Evolutionary conservation across 2,888 invertebrate genomes (phyloP), one percentile per base, ranked within the genome.

Genomic region (Pollenia angustigena): DNA sequence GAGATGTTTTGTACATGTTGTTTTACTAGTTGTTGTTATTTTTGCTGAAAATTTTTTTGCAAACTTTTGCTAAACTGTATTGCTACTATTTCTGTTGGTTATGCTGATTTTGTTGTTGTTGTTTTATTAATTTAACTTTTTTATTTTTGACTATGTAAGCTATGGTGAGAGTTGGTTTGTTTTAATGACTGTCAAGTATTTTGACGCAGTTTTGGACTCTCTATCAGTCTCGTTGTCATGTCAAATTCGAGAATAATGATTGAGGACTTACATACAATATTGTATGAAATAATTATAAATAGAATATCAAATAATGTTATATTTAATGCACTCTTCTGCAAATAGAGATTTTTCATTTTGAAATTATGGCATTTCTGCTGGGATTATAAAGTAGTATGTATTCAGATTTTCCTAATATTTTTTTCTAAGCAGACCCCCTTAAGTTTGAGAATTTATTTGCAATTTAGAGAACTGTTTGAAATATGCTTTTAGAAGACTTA

Each of bases 141-240:
- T 58, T 72, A n/a, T 72, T 71, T 66, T 52, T 40, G 71, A 58
- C 48, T 50, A 42, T 69, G 52, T 62, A 40, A 11, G 18, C 32
- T 54, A 1, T 76, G 80, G 46, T 50, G 66, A 84, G 68, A 81
- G 86, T 87, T 84, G 76, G 81, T 87, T 87, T 81, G 81, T 72
- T 84, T 78, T 84, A 87, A 84, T 84, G 80, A 81, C 83, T 81
- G 72, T 81, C 84, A 87, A 87, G 83, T 84, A 78, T 84, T 66
- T 87, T 76, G 60, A 84, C 60, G 81, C 54, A 23, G 16, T 62
- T 64, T 81, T 78, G 50, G 80, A 76, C 46, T 32, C 69, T 50
- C 58, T 8, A n/a, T 40, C 72, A 56, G 4, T 32, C 32, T 32
- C 48, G 48, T 68, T 83, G 80, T 81, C 81, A 78, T 81, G 81